A percentile compares a stretch with the other conserved stretches of the same genome.
These are phyloP conservation scores for Drosophila mimica DNA, from an alignment of 2,888 invertebrate species.

Conservation along the genomic window DNA sequence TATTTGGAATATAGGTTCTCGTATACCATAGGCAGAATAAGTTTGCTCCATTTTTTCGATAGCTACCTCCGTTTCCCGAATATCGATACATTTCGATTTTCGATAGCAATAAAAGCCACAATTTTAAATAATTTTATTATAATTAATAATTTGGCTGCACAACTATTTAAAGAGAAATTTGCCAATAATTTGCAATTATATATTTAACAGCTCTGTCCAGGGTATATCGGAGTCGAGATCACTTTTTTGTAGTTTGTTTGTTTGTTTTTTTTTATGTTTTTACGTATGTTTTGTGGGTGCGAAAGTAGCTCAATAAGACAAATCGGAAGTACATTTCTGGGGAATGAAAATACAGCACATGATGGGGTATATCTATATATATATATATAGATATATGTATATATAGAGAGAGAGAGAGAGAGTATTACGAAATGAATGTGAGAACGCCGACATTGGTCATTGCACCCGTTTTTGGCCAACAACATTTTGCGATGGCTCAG, in stretches of 20 bases:
- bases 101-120: not conserved
- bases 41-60: not conserved
- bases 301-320: not conserved
- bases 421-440: not conserved
- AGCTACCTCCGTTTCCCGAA: not conserved
- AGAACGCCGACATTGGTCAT: slow-evolving; percentile 29
- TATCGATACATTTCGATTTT: not conserved
- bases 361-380: no score
- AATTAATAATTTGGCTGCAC: no score
- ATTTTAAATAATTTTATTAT: not conserved
- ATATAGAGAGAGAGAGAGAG: no score
- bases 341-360: no score
- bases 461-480: slow-evolving; percentile 25
- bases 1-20: not conserved
- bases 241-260: not conserved
- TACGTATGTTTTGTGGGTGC: not conserved
- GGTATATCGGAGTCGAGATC: not conserved
- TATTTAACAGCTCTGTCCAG: not conserved
- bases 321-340: not conserved
- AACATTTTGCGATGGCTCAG: slow-evolving; percentile 19
- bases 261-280: not conserved
- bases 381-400: no score
- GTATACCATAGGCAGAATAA: no score
- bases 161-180: not conserved
- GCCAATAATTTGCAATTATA: not conserved